Base-by-base conservation (phyloP, 2,888 invertebrate genomes). In the Tetragonisca angustula region DNA sequence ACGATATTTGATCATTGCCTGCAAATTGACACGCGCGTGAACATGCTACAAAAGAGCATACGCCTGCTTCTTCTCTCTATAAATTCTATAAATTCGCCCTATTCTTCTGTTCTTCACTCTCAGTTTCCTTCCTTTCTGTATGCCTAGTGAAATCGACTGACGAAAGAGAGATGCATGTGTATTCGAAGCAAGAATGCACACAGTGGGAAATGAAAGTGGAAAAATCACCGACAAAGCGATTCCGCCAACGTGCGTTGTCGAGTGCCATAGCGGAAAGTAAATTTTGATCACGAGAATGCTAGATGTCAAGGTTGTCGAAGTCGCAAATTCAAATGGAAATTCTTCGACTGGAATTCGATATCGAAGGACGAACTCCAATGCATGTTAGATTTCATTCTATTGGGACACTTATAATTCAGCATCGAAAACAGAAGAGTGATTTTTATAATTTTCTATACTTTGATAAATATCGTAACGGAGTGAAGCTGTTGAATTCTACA, bases 181-280 rank as follows among this genome's bases (percentile, higher is more conserved):
- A 49, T n/a, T 56, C 54, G n/a, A 21, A 32, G 43, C 11, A 24
- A 5, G 62, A 71, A 32, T 24, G 62, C 36, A 54, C 62, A 64
- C 4, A 64, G 50, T 19, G 17, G 70, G 72, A 70, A 77, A 78
- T 52, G 79, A 85, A 85, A 87, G 69, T 81, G 68, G 73, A 80
- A 75, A 73, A 76, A 81, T 50, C 71, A 36, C 24, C 81, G 79
- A 81, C 75, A 87, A 81, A 87, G 68, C 50, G 73, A 62, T 32
- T 52, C 78, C 32, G 43, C 72, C 13, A 24, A n/a, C 19, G 43
- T n/a, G 68, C 56, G 19, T 56, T n/a, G 54, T 56, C 36, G 32
- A 43, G 72, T 52, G n/a, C 24, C 13, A 17, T 24, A 24, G 15
- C 61, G 78, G 76, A 78, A 27, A 87, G 50, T 76, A 67, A 67